These are phyloP conservation scores for Watsonalla binaria DNA, from an alignment of 2,888 invertebrate genomes.

Conservation along the genomic window DNA sequence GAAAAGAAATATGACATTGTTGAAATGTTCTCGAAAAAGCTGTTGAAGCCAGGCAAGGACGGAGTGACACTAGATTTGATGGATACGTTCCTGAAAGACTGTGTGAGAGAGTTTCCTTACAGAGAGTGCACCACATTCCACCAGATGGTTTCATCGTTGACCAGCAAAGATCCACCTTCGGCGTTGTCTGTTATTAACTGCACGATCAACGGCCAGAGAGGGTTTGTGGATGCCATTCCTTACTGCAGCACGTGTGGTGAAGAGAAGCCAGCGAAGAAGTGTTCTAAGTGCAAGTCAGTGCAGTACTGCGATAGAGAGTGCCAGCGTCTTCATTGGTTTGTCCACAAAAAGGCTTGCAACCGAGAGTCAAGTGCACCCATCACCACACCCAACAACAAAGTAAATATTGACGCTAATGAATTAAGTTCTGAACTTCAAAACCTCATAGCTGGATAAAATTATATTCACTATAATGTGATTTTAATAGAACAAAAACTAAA, in stretches of 20 bases:
- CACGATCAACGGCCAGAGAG: constrained; percentile 93
- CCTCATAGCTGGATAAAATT: constrained; percentile 58
- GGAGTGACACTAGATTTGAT: constrained; percentile 82
- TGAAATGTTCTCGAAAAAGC: constrained; percentile 86
- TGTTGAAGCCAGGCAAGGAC: constrained; percentile 86
- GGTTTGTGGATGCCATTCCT: constrained; percentile 83
- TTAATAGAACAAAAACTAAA: constrained; percentile 11
- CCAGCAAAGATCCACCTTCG: constrained; percentile 84
- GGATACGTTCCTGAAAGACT: constrained; percentile 88
- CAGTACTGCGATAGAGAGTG: constrained; percentile 97
- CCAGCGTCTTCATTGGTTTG: constrained; percentile 95
- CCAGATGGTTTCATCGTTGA: constrained; percentile 88
- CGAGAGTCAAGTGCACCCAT: constrained; percentile 74
- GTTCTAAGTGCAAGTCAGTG: constrained; percentile 95
- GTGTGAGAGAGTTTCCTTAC: constrained; percentile 93
- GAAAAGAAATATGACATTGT: constrained; percentile 82
- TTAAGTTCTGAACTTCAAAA: constrained; percentile 74
- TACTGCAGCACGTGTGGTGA: constrained; percentile 93
- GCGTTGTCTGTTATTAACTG: constrained; percentile 86
- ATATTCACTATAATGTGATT: constrained; percentile 5
- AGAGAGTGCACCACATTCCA: constrained; percentile 93
- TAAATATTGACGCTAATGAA: constrained; percentile 64
- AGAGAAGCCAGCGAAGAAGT: constrained; percentile 93
- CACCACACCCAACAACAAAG: constrained; percentile 36
- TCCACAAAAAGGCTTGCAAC: constrained; percentile 92